These are phyloP conservation scores for Lacerta agilis DNA, from an alignment of 2,797 vertebrate species.

Conservation along the genomic window DNA sequence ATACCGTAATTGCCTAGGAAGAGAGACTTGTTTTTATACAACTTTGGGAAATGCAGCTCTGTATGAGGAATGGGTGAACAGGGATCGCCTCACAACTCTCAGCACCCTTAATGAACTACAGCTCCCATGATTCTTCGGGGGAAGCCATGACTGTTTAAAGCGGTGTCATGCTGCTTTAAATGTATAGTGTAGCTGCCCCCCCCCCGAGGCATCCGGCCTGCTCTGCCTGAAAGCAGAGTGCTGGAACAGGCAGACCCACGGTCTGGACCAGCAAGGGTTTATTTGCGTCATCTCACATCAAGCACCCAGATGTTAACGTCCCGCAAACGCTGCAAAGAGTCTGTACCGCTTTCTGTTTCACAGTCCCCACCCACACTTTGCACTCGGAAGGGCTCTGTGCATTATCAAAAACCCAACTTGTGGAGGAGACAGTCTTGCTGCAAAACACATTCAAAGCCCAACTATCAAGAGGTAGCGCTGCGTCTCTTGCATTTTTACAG, in stretches of 20 bases:
- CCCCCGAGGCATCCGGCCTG: not conserved
- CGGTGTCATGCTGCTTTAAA: no score
- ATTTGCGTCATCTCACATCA: not conserved
- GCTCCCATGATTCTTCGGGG: no score
- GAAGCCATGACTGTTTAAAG: not conserved
- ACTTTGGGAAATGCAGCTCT: no score
- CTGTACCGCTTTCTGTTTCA: no score
- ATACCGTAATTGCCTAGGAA: no score
- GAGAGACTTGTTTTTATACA: no score
- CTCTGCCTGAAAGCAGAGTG: not conserved
- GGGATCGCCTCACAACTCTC: no score
- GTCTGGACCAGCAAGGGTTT: not conserved
- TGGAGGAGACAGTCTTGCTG: constrained; percentile 8
- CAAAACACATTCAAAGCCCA: constrained; percentile 9
- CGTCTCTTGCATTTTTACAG: rapidly evolving
- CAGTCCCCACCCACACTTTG: not conserved
- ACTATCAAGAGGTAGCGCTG: not conserved
- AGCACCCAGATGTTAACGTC: not conserved
- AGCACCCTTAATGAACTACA: no score
- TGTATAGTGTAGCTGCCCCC: no score
- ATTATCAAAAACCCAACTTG: not conserved
- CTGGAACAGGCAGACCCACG: no score
- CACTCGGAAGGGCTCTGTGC: constrained; percentile 21
- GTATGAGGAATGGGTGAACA: no score
- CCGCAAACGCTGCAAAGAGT: no score